Conservation (phyloP, 2,888 invertebrate genomes). For the Drosophila merina region DNA sequence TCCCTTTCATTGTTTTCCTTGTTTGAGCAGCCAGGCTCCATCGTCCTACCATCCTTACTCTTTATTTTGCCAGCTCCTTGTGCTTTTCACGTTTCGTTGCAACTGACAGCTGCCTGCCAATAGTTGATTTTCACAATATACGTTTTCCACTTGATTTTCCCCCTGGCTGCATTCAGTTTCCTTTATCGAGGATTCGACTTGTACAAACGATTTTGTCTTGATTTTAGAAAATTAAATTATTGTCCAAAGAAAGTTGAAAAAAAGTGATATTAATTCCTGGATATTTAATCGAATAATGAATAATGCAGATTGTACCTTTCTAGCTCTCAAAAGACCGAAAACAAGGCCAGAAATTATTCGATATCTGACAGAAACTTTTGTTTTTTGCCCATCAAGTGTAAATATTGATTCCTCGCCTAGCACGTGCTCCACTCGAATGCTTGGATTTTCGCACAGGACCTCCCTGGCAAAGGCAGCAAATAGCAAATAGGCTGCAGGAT, state of each 20-base stretch:
- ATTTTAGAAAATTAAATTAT: neutral
- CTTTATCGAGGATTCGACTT: slow-evolving; percentile 12
- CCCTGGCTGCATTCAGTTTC: slow-evolving; percentile 53
- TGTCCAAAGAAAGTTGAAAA: neutral
- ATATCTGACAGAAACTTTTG: slow-evolving; percentile 27
- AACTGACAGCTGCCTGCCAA: slow-evolving; percentile 80
- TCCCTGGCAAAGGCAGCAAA: slow-evolving; percentile 21
- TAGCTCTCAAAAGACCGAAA: neutral
- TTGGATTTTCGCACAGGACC: slow-evolving; percentile 62
- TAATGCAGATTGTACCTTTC: neutral
- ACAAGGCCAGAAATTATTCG: neutral
- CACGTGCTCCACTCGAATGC: slow-evolving; percentile 73
- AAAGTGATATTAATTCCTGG: neutral
- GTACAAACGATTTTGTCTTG: slow-evolving; percentile 4
- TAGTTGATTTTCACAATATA: slow-evolving; percentile 76
- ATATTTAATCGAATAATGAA: neutral
- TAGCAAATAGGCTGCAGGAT: slow-evolving; percentile 23
- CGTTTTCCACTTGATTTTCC: slow-evolving; percentile 73
- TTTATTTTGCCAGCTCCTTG: slow-evolving; percentile 19
- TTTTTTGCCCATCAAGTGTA: slow-evolving; percentile 56
- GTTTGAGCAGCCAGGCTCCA: slow-evolving; percentile 52
- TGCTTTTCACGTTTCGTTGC: slow-evolving; percentile 48
- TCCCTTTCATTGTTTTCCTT: slow-evolving; percentile 64
- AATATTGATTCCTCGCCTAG: slow-evolving; percentile 74
- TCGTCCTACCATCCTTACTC: neutral